Evolutionary conservation across 2,888 invertebrate genomes (phyloP), one percentile per base, ranked within the genome.

Genomic region (Folsomia candida): DNA sequence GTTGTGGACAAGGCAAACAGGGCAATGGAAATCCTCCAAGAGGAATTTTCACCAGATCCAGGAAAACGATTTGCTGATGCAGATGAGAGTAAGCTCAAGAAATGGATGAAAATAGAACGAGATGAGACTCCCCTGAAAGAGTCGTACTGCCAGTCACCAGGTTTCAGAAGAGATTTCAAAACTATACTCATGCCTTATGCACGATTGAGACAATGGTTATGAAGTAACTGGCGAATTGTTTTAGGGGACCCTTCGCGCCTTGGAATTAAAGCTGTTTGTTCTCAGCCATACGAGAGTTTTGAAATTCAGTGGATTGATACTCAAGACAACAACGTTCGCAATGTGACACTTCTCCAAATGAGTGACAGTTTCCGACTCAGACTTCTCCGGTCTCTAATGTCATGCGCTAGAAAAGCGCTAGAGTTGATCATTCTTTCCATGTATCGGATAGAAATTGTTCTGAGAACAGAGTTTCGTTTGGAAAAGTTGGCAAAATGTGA

Each of bases 381-480:
- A 6, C 69, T 76, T 27, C 59, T 76, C 11, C 66, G 76, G 0
- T 71, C 65, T 22, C 22, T 76, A 0, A 72, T 76, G 51, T 71
- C 69, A 25, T 72, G 68, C 37, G 65, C 71, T 0, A 62, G 61
- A 9, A 37, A 62, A 20, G 27, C 47, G 2, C 29, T 71, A 2
- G 67, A 71, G 37, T 25, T 22, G 0, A 57, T 67, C 0, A 51
- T 57, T n/a, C 26, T 68, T 1, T 57, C 64, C 2, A 71, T 74
- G 60, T 28, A 54, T 54, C 71, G 67, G 27, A 14, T 74, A 4
- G 69, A 67, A 9, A 61, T 71, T 1, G 51, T 57, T 9, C 29
- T 74, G 3, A 24, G 54, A 14, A 20, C 67, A 0, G 51, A 70
- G n/a, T 60, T 71, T 26, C 71, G 67, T 0, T 27, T 74, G 9